Conservation (phyloP, 2,113 vertebrate genomes). For the Castor canadensis region DNA sequence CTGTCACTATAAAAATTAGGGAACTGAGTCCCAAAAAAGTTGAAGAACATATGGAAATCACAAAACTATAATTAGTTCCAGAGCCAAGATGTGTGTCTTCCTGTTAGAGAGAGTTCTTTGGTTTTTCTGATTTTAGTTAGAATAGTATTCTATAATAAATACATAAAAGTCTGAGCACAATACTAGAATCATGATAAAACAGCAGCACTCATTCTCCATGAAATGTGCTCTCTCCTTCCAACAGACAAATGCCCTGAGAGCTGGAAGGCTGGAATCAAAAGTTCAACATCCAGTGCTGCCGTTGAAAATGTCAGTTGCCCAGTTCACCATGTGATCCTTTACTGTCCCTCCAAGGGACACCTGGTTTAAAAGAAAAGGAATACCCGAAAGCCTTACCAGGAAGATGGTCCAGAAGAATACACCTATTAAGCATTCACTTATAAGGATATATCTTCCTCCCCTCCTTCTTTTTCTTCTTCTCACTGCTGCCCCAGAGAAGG, state of each 20-base stretch:
- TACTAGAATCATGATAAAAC: background rate
- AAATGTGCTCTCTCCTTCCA: background rate
- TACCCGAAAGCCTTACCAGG: background rate
- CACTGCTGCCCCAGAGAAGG: background rate
- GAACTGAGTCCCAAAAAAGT: constrained; percentile 51
- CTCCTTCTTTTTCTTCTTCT: background rate
- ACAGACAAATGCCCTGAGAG: background rate
- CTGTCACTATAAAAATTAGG: constrained; percentile 55
- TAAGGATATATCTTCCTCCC: background rate
- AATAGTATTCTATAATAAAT: constrained; percentile 22
- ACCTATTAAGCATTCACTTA: background rate
- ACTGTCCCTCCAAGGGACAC: background rate
- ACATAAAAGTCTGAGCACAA: background rate
- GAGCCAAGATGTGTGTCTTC: constrained; percentile 37
- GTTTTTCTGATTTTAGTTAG: constrained; percentile 45
- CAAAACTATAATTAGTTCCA: background rate
- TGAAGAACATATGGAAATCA: background rate
- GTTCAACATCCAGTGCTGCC: background rate
- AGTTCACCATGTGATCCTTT: background rate
- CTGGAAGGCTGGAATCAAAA: background rate
- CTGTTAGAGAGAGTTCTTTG: background rate
- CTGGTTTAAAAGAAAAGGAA: background rate
- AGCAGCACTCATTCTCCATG: background rate
- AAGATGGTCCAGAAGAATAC: background rate
- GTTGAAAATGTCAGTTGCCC: background rate